These are phyloP conservation scores for Gobiocypris rarus DNA, from an alignment of 2,113 vertebrate genomes.

Conservation along the genomic window DNA sequence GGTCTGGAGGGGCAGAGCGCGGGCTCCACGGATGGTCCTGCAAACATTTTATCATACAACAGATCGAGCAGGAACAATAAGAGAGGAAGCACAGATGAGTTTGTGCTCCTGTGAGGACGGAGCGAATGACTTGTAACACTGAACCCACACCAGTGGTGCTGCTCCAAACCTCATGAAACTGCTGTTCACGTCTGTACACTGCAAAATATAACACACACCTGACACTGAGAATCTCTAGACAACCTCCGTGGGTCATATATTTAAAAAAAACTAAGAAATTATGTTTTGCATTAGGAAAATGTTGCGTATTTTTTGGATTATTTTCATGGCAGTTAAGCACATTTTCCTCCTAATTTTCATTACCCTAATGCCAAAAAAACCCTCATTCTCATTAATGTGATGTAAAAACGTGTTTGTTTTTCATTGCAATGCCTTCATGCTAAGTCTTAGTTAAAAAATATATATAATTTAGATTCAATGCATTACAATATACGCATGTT, in stretches of 20 bases:
- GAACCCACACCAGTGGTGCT: conserved; percentile 18
- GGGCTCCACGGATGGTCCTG: conserved; percentile 62
- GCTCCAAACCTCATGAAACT: background rate
- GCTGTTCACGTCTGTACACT: background rate
- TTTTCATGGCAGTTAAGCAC: background rate
- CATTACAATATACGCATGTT: background rate
- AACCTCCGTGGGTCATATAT: background rate
- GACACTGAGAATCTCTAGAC: background rate
- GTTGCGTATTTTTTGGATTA: background rate
- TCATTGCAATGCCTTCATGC: background rate
- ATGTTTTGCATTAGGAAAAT: background rate
- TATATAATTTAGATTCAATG: too few relatives aligned
- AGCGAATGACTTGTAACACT: background rate
- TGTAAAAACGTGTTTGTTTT: background rate
- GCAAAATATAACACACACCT: background rate
- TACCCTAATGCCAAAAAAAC: background rate
- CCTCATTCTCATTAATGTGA: background rate
- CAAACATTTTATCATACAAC: conserved; percentile 70
- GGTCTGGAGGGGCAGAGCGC: conserved; percentile 77
- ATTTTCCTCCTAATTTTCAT: background rate
- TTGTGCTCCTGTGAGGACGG: conserved; percentile 86
- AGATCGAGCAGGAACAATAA: conserved; percentile 67
- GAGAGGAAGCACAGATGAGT: conserved; percentile 82
- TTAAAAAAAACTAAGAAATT: background rate
- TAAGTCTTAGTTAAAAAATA: background rate